A percentile compares a stretch with the other conserved stretches of the same genome.
These are phyloP conservation scores for Cantharis lateralis DNA, from an alignment of 2,888 invertebrate genomes.

Conservation along the genomic window DNA sequence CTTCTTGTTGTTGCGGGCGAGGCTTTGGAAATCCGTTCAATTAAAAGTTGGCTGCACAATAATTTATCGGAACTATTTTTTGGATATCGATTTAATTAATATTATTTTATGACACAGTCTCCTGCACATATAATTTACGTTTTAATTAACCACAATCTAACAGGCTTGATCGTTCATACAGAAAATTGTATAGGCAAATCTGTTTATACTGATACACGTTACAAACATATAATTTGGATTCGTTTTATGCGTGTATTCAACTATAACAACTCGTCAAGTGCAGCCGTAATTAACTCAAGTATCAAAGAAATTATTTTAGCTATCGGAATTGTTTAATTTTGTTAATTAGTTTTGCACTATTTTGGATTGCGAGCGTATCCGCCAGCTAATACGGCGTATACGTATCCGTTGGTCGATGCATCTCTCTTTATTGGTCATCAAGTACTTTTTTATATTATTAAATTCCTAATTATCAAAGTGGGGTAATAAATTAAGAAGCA, in stretches of 20 bases:
- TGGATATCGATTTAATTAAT: slow-evolving; percentile 35
- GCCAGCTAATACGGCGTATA: background rate
- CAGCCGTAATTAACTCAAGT: slow-evolving; percentile 24
- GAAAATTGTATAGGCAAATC: slow-evolving; percentile 43
- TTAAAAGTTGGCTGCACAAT: background rate
- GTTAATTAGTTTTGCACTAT: background rate
- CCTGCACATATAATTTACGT: slow-evolving; percentile 45
- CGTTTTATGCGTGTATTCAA: slow-evolving; percentile 24
- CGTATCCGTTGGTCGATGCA: background rate
- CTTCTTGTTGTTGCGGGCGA: background rate
- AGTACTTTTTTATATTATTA: slow-evolving; percentile 18
- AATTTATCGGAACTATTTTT: background rate
- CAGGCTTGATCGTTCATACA: slow-evolving; percentile 48
- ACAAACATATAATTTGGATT: slow-evolving; percentile 26
- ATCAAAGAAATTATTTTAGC: slow-evolving; percentile 27
- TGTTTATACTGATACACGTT: slow-evolving; percentile 25
- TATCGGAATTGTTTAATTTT: slow-evolving; percentile 6
- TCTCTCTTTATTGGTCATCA: slow-evolving; percentile 9
- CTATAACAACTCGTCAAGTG: slow-evolving; percentile 31
- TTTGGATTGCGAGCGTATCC: background rate
- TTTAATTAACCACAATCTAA: slow-evolving; percentile 48
- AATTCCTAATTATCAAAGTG: slow-evolving; percentile 47
- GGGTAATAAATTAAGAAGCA: slow-evolving; percentile 51
- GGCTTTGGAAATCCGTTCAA: background rate
- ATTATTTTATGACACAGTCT: slow-evolving; percentile 42